Evolutionary conservation across 2,888 invertebrate species (phyloP).

Genomic region (Drosophila picticornis): DNA sequence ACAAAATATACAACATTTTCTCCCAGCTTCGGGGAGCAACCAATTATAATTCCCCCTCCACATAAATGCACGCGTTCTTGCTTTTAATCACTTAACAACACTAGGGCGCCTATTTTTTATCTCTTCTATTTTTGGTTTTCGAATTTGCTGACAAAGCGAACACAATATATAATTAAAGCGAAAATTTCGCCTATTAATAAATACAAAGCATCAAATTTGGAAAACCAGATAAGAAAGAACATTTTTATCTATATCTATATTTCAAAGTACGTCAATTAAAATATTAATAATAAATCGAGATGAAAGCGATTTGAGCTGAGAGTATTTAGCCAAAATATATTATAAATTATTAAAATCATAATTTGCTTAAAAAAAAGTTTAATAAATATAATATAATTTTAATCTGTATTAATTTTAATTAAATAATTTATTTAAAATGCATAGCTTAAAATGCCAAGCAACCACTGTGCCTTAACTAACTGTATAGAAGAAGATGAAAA

Average conservation of each 20-base stretch:
- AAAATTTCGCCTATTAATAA: slow-evolving; percentile 16
- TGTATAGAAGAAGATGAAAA: slow-evolving; percentile 3
- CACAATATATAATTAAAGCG: slow-evolving; percentile 8
- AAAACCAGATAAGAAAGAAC: not conserved
- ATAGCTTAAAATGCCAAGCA: not conserved
- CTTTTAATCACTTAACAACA: slow-evolving; percentile 29
- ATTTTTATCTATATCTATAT: not conserved
- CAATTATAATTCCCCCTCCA: slow-evolving; percentile 48
- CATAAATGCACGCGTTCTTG: slow-evolving; percentile 28
- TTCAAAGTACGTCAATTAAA: slow-evolving; percentile 4
- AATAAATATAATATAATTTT: not conserved
- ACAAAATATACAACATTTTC: slow-evolving; percentile 51
- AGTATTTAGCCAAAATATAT: not conserved
- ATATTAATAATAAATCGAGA: slow-evolving; percentile 6
- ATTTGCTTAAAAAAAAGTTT: not conserved
- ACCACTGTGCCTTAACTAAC: slow-evolving; percentile 8
- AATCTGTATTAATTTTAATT: not conserved
- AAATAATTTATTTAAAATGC: not conserved
- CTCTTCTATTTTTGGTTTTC: slow-evolving; percentile 36
- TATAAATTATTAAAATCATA: not conserved
- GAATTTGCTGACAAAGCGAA: slow-evolving; percentile 16
- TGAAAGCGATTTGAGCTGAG: slow-evolving; percentile 1
- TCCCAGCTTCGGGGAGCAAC: slow-evolving; percentile 62
- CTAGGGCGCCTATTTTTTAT: slow-evolving; percentile 19
- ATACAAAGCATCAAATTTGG: not conserved